Evolutionary conservation across 92 coral and sea anemone species (phyloP).

Genomic region (Pocillopora meandrina): DNA sequence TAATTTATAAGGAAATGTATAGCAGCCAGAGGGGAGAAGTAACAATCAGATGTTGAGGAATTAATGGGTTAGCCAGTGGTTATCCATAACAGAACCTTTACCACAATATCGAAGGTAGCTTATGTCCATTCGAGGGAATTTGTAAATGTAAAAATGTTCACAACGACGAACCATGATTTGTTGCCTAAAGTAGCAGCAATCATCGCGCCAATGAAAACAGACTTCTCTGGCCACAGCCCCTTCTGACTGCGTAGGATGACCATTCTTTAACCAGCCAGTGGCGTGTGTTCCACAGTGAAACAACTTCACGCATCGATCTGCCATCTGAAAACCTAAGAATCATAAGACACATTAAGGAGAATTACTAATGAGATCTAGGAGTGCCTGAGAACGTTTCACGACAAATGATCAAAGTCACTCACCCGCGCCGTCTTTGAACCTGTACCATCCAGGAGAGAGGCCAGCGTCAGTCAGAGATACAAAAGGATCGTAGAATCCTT

Average conservation of each 20-base stretch:
- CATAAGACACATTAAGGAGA: too few relatives aligned
- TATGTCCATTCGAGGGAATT: conserved; percentile 11
- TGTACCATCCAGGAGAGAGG: conserved; percentile 57
- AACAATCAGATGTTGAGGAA: too few relatives aligned
- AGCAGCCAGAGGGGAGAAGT: too few relatives aligned
- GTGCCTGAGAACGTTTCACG: neutral
- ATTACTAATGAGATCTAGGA: too few relatives aligned
- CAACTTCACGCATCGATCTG: conserved; percentile 33
- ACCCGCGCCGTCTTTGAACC: conserved; percentile 54
- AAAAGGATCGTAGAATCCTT: conserved; percentile 45
- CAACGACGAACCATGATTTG: conserved; percentile 40
- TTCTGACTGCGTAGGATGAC: conserved; percentile 36
- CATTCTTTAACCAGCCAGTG: conserved; percentile 53
- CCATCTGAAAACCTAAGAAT: conserved; percentile 26
- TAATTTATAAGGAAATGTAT: too few relatives aligned
- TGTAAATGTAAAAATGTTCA: conserved; percentile 42
- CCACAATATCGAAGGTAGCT: conserved; percentile 61
- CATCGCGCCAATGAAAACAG: conserved; percentile 47
- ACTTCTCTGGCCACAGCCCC: conserved; percentile 35
- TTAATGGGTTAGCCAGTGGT: neutral
- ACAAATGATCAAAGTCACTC: neutral
- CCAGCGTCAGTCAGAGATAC: conserved; percentile 30
- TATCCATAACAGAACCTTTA: conserved; percentile 5
- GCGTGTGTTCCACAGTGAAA: conserved; percentile 59
- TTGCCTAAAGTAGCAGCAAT: conserved; percentile 48